These are phyloP conservation scores for Drosophila lutescens DNA, from an alignment of 2,888 invertebrate species.

Conservation along the genomic window DNA sequence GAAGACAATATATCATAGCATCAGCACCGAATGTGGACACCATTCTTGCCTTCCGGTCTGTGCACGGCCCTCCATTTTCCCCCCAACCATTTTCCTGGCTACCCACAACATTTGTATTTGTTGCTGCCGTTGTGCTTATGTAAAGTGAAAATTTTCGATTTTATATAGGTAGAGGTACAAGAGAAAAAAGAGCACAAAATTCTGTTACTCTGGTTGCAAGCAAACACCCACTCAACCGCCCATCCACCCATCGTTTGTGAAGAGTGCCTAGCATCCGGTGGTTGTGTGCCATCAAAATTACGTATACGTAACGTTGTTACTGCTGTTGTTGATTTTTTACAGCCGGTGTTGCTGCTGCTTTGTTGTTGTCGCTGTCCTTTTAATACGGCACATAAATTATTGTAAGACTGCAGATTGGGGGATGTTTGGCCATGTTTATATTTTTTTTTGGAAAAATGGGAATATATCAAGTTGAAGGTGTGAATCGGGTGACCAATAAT, in stretches of 20 bases:
- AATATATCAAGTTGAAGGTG: slow-evolving; percentile 66
- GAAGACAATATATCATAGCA: slow-evolving; percentile 80
- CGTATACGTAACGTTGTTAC: slow-evolving; percentile 67
- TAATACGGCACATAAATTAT: slow-evolving; percentile 78
- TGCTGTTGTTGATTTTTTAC: slow-evolving; percentile 30
- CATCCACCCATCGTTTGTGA: slow-evolving; percentile 8
- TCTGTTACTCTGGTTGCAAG: slow-evolving; percentile 42
- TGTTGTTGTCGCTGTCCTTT: slow-evolving; percentile 74
- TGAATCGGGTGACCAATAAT: slow-evolving; percentile 61
- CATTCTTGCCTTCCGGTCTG: slow-evolving; percentile 14
- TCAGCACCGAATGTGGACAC: slow-evolving; percentile 63
- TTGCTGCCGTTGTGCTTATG: slow-evolving; percentile 54
- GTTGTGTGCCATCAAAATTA: slow-evolving; percentile 73
- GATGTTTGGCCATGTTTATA: slow-evolving; percentile 57
- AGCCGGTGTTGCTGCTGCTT: slow-evolving; percentile 41
- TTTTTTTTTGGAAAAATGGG: slow-evolving; percentile 19
- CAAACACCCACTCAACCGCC: slow-evolving; percentile 8
- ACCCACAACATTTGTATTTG: slow-evolving; percentile 72
- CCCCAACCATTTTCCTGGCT: slow-evolving; percentile 51
- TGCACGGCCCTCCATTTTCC: neutral
- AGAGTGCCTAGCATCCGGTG: slow-evolving; percentile 43
- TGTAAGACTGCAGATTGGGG: slow-evolving; percentile 76
- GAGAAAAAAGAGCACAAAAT: slow-evolving; percentile 47
- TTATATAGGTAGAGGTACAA: slow-evolving; percentile 63
- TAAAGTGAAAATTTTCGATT: slow-evolving; percentile 78